Conservation (phyloP, 2,797 vertebrate genomes). For the Notamacropus eugenii region DNA sequence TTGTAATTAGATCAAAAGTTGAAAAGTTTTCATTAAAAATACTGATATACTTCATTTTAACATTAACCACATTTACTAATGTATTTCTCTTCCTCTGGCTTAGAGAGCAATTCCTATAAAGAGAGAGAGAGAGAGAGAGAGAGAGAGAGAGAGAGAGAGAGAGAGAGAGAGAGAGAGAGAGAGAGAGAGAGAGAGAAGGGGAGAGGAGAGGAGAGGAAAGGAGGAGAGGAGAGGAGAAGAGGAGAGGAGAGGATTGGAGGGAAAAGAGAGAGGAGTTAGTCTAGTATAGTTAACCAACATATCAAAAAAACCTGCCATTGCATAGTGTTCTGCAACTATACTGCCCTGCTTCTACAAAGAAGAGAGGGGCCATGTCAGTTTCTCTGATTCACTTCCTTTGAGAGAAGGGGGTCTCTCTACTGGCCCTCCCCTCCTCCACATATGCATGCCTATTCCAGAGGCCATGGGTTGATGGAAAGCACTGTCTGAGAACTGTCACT, state of each 20-base stretch:
- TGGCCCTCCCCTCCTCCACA: background rate
- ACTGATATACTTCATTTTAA: background rate
- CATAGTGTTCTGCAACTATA: too few species aligned
- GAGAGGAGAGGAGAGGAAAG: too few species aligned
- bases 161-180: too few species aligned
- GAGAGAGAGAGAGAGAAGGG: too few species aligned
- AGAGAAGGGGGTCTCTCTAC: background rate
- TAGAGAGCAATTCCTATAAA: background rate
- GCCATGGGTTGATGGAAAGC: background rate
- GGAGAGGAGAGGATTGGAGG: background rate
- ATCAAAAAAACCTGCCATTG: too few species aligned
- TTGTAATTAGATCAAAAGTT: background rate
- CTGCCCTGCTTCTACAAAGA: too few species aligned
- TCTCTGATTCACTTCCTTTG: background rate
- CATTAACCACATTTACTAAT: background rate
- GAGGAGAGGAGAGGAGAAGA: background rate
- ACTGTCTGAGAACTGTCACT: background rate
- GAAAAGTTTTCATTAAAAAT: background rate
- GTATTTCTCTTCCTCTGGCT: background rate
- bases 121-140: too few species aligned
- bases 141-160: too few species aligned
- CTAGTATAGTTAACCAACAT: too few species aligned
- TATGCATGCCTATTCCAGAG: too few species aligned
- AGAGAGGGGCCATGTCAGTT: background rate
- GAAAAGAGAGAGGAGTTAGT: background rate